Base-by-base conservation (phyloP, 2,888 invertebrate genomes). In the Thalpophila matura region DNA sequence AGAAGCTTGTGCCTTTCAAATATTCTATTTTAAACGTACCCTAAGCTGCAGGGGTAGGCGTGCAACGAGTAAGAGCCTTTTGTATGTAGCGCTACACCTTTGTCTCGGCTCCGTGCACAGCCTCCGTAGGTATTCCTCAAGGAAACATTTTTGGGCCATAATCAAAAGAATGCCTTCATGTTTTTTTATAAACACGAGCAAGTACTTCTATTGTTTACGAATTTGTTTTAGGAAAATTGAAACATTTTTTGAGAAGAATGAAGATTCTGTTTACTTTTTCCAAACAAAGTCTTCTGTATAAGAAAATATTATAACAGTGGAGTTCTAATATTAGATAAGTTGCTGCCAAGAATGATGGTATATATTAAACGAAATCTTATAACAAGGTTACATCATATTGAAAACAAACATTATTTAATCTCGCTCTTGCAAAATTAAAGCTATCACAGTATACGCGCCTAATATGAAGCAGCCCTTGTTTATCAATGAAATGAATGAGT, bases 81-180 rank as follows among this genome's bases (percentile, higher is more conserved):
- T 82, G 73, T 79, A 54, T 65, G 74, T 71, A 73, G 74, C 62
- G 66, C 72, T 79, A 80, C 68, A 80, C 77, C 80, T 80, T 79
- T 73, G 56, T 79, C 74, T 73, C 71, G 74, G 60, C 53, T 57
- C 60, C 72, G 60, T 67, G 73, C 51, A 35, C 22, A 50, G 74
- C 67, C 56, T 53, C 61, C 40, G 45, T 51, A 59, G 59, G 42
- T 57, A 70, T 61, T 61, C 55, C 49, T 53, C 43, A 58, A 61
- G 57, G 68, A 45, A 63, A 29, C 55, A 72, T 72, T 45, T 63
- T 51, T 35, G 46, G 57, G 29, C 57, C 72, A 26, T 38, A 40
- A 46, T 56, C 49, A 61, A 59, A 68, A 65, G 50, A 1, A 47
- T 27, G 35, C 29, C 16, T 31, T 50, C 43, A 20, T 56, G 31